Percentiles rank a stretch among this genome's conserved stretches.
Conservation (phyloP, 2,797 vertebrate genomes). For the Hephaestus fuliginosus region DNA sequence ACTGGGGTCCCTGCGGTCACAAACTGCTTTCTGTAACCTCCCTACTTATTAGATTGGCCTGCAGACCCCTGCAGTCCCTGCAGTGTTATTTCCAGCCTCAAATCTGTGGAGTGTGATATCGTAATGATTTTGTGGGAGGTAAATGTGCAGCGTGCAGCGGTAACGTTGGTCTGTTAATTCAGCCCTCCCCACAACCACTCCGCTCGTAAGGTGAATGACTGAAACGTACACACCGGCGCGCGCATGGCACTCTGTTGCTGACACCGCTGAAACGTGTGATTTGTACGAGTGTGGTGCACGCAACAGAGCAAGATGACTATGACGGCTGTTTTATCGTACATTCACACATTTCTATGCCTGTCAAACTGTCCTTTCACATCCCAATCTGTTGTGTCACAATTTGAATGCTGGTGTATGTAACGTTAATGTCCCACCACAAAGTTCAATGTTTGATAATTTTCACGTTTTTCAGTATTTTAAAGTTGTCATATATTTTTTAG, state of each 20-base stretch:
- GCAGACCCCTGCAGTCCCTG: constrained; percentile 53
- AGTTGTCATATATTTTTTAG: not conserved
- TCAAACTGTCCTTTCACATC: constrained; percentile 41
- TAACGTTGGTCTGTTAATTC: constrained; percentile 73
- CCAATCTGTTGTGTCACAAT: constrained; percentile 40
- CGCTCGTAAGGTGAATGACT: constrained; percentile 50
- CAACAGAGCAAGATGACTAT: constrained; percentile 14
- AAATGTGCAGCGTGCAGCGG: constrained; percentile 73
- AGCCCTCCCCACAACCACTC: constrained; percentile 48
- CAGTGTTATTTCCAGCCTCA: constrained; percentile 51
- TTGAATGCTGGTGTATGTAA: not conserved
- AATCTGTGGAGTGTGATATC: constrained; percentile 53
- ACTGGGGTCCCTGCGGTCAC: constrained; percentile 21
- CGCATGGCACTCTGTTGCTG: constrained; percentile 47
- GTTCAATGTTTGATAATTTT: not conserved
- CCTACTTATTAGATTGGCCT: constrained; percentile 43
- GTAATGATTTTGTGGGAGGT: constrained; percentile 77
- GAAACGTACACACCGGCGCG: constrained; percentile 29
- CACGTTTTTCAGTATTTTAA: not conserved
- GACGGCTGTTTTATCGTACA: constrained; percentile 15
- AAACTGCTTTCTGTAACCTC: constrained; percentile 44
- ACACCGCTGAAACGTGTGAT: constrained; percentile 55
- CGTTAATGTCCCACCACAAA: not conserved
- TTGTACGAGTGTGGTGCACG: constrained; percentile 17
- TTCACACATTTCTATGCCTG: constrained; percentile 35